Base-by-base conservation (phyloP, 1,140 invertebrate species). In the Cherax quadricarinatus region DNA sequence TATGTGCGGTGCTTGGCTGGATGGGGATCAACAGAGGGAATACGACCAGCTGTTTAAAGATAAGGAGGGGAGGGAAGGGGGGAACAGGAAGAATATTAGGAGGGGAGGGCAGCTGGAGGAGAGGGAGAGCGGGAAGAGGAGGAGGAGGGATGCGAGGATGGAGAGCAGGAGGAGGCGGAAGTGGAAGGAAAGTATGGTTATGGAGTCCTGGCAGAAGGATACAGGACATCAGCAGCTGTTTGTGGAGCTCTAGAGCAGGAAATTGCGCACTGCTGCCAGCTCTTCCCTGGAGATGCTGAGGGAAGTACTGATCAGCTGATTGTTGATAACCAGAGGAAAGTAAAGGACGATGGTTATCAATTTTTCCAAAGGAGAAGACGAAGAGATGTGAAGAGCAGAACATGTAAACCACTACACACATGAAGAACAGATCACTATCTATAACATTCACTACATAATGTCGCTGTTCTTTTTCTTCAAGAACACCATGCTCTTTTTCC, bases 1-100 rank as follows among this genome's bases (percentile, higher is more conserved):
- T 91, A 91, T 91, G 89, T 91, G 89, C 78, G 89, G 89, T 91
- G 89, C 89, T 91, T 91, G 89, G 89, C 24, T 80, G 89, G 89
- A 91, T 86, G 89, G 83, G 89, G 89, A 91, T 91, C 89, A 91
- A 78, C 83, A 86, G 75, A 62, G 88, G 78, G 88, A 82, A 89
- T 89, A 89, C 78, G 60, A 80, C 88, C 80, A 83, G 88, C 88
- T 89, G 88, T 89, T 89, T 89, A 89, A 89, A 89, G 88, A 89
- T 89, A 89, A 91, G 89, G 83, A 86, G 73, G 62, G 84, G 84
- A 86, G 85, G 78, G 60, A 51, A 41, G 53, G 88, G n/a, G 16
- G 75, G 62, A 10, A 73, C 48, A 49, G 70, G 75, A 53, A 51
- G 30, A 41, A 41, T 41, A 41, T 41, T 41, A 41, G 30, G 48